Percentiles rank a stretch among this genome's conserved stretches.
Conservation (phyloP, 1,140 invertebrate species). For the Cydia strobilella region DNA sequence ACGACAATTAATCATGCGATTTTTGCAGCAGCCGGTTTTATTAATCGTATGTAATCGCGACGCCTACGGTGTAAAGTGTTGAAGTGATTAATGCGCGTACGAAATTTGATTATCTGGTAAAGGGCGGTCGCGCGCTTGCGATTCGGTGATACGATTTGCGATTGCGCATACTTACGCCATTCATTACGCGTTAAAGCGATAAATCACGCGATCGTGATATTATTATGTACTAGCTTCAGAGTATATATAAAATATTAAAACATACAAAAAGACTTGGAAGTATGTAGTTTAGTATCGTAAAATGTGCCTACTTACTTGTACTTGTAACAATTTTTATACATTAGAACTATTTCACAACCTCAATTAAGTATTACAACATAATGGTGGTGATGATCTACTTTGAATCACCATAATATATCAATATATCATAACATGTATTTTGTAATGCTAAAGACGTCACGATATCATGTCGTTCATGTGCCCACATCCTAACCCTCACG, state of each 20-base stretch:
- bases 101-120: slow-evolving; percentile 62
- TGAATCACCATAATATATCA: too few relatives aligned
- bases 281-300: too few relatives aligned
- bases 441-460: too few relatives aligned
- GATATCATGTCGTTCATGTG: neutral
- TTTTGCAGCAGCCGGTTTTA: slow-evolving; percentile 50
- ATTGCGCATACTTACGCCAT: neutral
- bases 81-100: slow-evolving; percentile 69
- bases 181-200: neutral
- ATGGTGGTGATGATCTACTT: too few relatives aligned
- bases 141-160: neutral
- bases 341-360: too few relatives aligned
- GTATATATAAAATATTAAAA: too few relatives aligned
- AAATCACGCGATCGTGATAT: neutral
- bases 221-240: neutral
- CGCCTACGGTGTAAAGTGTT: slow-evolving; percentile 58
- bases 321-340: too few relatives aligned
- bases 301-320: too few relatives aligned
- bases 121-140: slow-evolving; percentile 17
- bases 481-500: neutral
- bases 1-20: slow-evolving; percentile 65
- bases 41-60: slow-evolving; percentile 51
- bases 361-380: too few relatives aligned
- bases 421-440: too few relatives aligned
- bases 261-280: too few relatives aligned